Base-by-base conservation (phyloP, 2,797 vertebrate species). In the Sylvilagus floridanus region DNA sequence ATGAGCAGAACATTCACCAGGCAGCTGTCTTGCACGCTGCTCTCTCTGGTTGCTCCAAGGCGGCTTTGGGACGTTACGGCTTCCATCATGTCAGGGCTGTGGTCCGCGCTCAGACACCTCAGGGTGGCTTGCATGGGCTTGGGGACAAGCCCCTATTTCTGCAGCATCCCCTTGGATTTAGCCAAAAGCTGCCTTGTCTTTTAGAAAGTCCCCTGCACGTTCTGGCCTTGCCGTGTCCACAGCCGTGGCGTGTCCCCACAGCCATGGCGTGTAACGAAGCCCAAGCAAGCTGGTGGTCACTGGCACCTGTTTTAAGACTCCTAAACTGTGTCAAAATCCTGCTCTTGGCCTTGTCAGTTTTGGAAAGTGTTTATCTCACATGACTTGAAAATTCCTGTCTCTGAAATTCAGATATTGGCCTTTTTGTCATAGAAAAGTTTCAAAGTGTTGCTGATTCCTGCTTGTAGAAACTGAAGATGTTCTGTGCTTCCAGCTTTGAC, bases 191-290 rank as follows among this genome's bases (percentile, higher is more conserved):
- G 35, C 13, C 42, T 19, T 16, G 68, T 66, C 72, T 83, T 2
- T 24, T 28, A 88, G 47, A 28, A 85, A 35, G 13, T 65, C 52
- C 9, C 24, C 71, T 7, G 12, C 11, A 9, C 35, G 24, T 11
- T 42, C 0, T 21, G 30, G 24, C 5, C 2, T 24, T 50, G 37
- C 9, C 0, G 8, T 21, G 2, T 60, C 75, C 22, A 10, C 52
- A 47, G 47, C 30, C 28, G 1, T 16, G 4, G 7, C 13, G 42
- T 42, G 42, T 47, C 42, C 42, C 42, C 42, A 47, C 42, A 47
- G 42, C 42, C 42, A 1, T 10, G 42, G 42, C 8, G 28, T 4
- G 28, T 26, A 26, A 10, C 24, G 50, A 30, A 87, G 42, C 37
- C 19, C 26, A 73, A 22, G 24, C 22, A 0, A 9, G 42, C 42